Percentiles rank a stretch among this genome's conserved stretches.
These are phyloP conservation scores for Drosophila longiperda DNA, from an alignment of 2,888 invertebrate genomes.

Conservation along the genomic window DNA sequence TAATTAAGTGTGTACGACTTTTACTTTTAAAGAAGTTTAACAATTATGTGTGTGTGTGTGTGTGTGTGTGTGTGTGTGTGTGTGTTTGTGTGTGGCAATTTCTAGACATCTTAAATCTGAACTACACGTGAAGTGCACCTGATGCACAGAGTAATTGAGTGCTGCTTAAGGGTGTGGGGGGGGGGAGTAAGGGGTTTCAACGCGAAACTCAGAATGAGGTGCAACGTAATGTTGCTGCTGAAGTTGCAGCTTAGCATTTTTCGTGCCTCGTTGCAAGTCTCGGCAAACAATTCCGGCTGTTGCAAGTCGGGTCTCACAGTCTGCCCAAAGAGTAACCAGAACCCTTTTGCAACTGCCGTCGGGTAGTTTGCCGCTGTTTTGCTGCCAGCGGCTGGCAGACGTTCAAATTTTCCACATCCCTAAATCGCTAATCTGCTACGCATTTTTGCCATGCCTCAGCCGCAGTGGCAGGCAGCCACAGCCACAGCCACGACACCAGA, in stretches of 20 bases:
- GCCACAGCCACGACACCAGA: slow-evolving; percentile 30
- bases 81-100: neutral
- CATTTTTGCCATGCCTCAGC: slow-evolving; percentile 64
- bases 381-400: slow-evolving; percentile 61
- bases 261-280: slow-evolving; percentile 47
- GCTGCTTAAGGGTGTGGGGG: neutral
- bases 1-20: neutral
- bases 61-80: neutral
- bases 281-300: slow-evolving; percentile 44
- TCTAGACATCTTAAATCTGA: neutral
- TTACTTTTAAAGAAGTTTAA: neutral
- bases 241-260: slow-evolving; percentile 64
- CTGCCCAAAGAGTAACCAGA: slow-evolving; percentile 14
- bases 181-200: no score
- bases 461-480: neutral
- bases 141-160: slow-evolving; percentile 50
- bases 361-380: slow-evolving; percentile 15
- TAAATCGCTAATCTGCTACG: slow-evolving; percentile 82
- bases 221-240: slow-evolving; percentile 47
- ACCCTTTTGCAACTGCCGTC: slow-evolving; percentile 48
- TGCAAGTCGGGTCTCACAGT: slow-evolving; percentile 7
- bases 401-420: slow-evolving; percentile 81
- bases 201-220: neutral
- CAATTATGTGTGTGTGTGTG: neutral
- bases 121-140: neutral